Conservation (phyloP, 1,140 invertebrate species). For the Camponotus vicinus region DNA sequence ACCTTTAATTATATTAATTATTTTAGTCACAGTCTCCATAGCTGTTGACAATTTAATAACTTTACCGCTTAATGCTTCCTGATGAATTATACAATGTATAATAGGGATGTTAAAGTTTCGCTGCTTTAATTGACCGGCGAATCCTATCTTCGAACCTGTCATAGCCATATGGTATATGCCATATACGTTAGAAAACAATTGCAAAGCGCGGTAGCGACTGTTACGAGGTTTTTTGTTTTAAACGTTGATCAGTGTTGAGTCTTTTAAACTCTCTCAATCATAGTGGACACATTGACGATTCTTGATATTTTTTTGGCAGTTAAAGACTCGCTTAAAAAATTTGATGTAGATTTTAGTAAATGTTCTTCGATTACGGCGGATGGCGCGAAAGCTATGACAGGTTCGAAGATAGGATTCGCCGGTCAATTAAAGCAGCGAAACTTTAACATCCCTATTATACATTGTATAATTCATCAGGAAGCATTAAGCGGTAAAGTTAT, state of each 20-base stretch:
- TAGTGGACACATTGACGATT: too few species aligned
- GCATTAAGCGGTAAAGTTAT: background rate
- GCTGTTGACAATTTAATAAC: background rate
- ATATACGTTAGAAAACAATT: background rate
- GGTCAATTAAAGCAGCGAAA: conserved; percentile 12
- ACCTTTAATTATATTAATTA: background rate
- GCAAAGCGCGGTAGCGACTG: too few species aligned
- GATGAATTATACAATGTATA: background rate
- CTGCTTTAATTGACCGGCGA: background rate
- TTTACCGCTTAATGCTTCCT: background rate
- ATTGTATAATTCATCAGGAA: conserved; percentile 6
- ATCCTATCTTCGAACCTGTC: background rate
- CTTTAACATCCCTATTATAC: background rate
- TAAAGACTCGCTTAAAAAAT: too few species aligned
- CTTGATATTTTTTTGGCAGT: too few species aligned
- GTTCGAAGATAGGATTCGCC: background rate
- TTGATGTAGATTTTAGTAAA: too few species aligned
- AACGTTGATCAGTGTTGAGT: too few species aligned
- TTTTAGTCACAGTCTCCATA: background rate
- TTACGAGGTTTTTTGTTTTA: too few species aligned
- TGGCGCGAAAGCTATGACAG: background rate
- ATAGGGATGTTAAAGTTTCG: background rate
- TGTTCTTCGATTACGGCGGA: too few species aligned
- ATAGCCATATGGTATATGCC: background rate
- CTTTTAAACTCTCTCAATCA: too few species aligned